Percentiles rank a stretch among this genome's conserved stretches.
phyloP scores from a whole-genome alignment of 1,140 invertebrate genomes.

The Alviniconcha marisindica region DNA sequence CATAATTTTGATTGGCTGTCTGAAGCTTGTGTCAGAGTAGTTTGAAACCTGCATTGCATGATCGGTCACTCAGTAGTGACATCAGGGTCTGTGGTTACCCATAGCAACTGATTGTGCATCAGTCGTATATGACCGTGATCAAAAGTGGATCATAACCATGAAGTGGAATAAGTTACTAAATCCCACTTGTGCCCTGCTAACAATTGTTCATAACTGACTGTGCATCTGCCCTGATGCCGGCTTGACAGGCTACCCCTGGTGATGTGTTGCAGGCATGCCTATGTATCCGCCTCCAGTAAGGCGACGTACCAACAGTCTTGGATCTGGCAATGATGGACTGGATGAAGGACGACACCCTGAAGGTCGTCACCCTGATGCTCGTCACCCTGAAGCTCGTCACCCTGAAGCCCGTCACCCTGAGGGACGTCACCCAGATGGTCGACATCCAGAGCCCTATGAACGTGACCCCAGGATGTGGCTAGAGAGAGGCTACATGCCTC shows the following conservation, averaged over 20 bases:
- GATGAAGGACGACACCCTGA: conserved; percentile 49
- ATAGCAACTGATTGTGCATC: too few relatives aligned
- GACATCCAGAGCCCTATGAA: conserved; percentile 65
- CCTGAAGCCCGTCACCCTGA: background rate
- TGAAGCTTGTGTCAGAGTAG: too few relatives aligned
- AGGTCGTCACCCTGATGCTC: background rate
- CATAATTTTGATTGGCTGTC: too few relatives aligned
- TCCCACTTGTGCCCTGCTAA: too few relatives aligned
- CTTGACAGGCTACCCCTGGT: background rate
- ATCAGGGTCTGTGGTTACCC: too few relatives aligned
- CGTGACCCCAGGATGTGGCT: conserved; percentile 60
- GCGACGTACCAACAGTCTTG: conserved; percentile 73
- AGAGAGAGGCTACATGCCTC: conserved; percentile 54
- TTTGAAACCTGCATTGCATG: too few relatives aligned
- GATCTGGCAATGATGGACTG: conserved; percentile 73
- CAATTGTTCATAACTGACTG: too few relatives aligned
- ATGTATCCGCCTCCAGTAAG: conserved; percentile 66
- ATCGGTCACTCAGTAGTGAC: too few relatives aligned
- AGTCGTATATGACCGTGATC: too few relatives aligned
- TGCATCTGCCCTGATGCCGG: too few relatives aligned
- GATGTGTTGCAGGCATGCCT: conserved; percentile 65
- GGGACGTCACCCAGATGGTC: conserved; percentile 51
- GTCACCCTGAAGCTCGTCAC: background rate
- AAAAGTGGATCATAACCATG: too few relatives aligned
- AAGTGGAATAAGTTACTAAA: too few relatives aligned